A percentile compares a stretch with the other conserved stretches of the same genome.
Conservation (phyloP, 2,888 invertebrate species). For the Drosophila trichaetosa region DNA sequence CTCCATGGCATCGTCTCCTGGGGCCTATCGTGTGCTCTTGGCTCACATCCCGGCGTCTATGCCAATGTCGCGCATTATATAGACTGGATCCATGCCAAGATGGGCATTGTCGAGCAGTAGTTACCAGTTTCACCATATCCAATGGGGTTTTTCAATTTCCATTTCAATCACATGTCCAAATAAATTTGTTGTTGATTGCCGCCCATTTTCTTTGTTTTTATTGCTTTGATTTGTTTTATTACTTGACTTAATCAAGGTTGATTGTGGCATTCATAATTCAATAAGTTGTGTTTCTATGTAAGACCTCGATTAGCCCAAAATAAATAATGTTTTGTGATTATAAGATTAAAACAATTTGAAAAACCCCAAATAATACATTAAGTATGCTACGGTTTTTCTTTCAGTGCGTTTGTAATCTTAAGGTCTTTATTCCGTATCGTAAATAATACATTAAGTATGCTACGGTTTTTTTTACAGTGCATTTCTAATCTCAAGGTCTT, state of each 20-base stretch:
- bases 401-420: too few species aligned
- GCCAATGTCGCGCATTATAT: conserved; percentile 60
- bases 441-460: conserved; percentile 6
- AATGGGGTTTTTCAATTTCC: not conserved
- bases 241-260: conserved; percentile 22
- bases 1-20: conserved; percentile 81
- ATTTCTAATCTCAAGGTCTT: not conserved
- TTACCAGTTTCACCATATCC: not conserved
- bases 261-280: conserved; percentile 12
- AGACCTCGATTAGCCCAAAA: conserved; percentile 18
- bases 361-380: not conserved
- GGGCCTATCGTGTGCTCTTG: conserved; percentile 75
- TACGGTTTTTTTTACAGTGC: not conserved
- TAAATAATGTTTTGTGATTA: conserved; percentile 7
- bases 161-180: conserved; percentile 48
- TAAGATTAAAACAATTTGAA: conserved; percentile 13
- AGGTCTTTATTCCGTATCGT: not conserved
- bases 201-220: not conserved
- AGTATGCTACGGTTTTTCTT: conserved; percentile 9
- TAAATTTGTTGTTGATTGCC: conserved; percentile 30
- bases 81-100: conserved; percentile 62
- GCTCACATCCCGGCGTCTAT: conserved; percentile 78
- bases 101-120: not conserved
- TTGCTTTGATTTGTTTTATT: conserved; percentile 15
- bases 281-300: conserved; percentile 13